These are phyloP conservation scores for Pogona vitticeps DNA, from an alignment of 2,113 vertebrate species.

Conservation along the genomic window DNA sequence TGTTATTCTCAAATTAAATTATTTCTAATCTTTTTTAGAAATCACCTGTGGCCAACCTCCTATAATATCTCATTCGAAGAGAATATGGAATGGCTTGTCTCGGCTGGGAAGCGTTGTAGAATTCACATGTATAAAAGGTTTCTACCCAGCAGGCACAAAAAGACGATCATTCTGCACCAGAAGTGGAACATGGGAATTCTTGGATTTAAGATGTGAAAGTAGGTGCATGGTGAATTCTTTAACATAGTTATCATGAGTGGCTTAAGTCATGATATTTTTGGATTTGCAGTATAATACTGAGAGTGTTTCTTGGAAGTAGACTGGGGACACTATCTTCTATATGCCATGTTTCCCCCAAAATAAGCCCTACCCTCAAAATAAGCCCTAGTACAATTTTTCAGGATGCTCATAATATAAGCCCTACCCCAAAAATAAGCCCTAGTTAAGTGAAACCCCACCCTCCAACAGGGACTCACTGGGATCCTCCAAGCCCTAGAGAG, in stretches of 20 bases:
- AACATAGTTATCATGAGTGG: not conserved
- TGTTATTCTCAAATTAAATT: not conserved
- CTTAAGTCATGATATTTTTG: not conserved
- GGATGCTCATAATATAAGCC: too few relatives aligned
- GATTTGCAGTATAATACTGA: not conserved
- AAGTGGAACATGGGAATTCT: slow-evolving; percentile 33
- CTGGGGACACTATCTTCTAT: not conserved
- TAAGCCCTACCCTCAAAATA: too few relatives aligned
- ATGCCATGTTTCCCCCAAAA: too few relatives aligned
- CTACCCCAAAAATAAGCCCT: too few relatives aligned
- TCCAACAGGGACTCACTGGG: too few relatives aligned
- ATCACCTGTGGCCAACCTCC: slow-evolving; percentile 23
- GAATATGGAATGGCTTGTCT: slow-evolving; percentile 16
- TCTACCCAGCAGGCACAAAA: not conserved
- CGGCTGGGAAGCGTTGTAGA: not conserved
- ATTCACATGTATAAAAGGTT: slow-evolving; percentile 8
- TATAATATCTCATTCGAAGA: not conserved
- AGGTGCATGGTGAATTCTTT: not conserved
- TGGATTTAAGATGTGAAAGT: slow-evolving; percentile 32
- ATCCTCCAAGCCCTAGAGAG: too few relatives aligned
- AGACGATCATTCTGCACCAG: not conserved
- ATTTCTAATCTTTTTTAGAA: not conserved
- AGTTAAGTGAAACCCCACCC: too few relatives aligned
- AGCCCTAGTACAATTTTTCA: too few relatives aligned
- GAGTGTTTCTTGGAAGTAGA: not conserved